phyloP scores from a whole-genome alignment of 2,888 invertebrate genomes.

The Nemurella pictetii region DNA sequence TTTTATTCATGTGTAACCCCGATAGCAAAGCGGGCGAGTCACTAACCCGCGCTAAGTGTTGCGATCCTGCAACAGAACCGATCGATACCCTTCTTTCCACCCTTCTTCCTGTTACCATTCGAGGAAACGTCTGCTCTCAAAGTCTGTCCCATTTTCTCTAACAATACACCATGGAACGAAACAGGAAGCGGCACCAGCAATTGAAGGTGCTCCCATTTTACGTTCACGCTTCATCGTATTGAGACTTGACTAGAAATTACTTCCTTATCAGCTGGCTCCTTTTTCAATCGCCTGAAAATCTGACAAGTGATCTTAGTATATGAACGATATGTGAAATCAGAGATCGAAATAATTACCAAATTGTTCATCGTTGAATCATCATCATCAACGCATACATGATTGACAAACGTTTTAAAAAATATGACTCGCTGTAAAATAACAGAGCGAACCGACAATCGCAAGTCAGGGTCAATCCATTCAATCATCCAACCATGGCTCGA shows the following conservation, averaged over 20 bases:
- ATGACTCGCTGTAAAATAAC: background rate
- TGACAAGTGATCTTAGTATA: too few species aligned
- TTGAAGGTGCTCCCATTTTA: background rate
- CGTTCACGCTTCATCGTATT: too few species aligned
- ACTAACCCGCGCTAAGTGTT: background rate
- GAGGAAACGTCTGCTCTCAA: background rate
- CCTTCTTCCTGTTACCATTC: background rate
- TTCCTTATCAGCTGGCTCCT: too few species aligned
- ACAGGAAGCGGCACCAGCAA: background rate
- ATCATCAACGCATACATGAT: too few species aligned
- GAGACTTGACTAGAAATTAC: too few species aligned
- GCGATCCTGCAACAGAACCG: background rate
- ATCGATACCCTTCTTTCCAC: background rate
- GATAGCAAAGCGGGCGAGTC: background rate
- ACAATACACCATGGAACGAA: too few species aligned
- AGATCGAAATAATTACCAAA: too few species aligned
- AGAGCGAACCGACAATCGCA: background rate
- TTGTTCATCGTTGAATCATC: too few species aligned
- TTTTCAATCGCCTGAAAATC: too few species aligned
- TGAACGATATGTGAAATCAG: too few species aligned
- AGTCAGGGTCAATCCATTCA: background rate
- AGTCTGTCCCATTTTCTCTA: background rate
- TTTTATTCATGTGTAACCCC: background rate
- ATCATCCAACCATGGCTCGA: background rate
- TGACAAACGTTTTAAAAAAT: background rate